Evolutionary conservation across 2,113 vertebrate species (phyloP).

Genomic region (Mustelus asterias): DNA sequence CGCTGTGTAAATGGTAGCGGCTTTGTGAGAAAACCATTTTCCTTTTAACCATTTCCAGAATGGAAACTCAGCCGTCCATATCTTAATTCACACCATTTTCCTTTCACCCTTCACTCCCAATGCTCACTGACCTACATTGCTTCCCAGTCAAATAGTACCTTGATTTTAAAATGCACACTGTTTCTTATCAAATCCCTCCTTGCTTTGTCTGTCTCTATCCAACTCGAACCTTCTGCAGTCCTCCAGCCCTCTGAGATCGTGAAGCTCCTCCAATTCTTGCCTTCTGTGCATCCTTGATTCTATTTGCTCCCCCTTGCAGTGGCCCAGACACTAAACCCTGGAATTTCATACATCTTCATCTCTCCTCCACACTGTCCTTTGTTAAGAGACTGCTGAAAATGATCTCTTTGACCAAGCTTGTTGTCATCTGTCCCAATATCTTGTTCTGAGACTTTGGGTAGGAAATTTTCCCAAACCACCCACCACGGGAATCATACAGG

Average conservation of each 20-base stretch:
- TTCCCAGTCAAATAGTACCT: background rate
- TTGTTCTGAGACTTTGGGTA: background rate
- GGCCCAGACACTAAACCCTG: background rate
- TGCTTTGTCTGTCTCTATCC: background rate
- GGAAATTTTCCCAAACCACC: too few relatives aligned
- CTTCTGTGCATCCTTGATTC: background rate
- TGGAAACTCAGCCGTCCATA: background rate
- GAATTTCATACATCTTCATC: background rate
- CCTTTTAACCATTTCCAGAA: background rate
- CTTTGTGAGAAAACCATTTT: background rate
- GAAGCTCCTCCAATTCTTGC: background rate
- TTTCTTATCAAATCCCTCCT: background rate
- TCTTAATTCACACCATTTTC: background rate
- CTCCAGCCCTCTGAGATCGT: background rate
- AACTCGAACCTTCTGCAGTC: background rate
- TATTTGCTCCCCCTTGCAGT: background rate
- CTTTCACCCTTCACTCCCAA: background rate
- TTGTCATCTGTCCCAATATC: background rate
- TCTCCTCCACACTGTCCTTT: background rate
- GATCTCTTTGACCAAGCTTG: background rate
- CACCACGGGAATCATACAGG: too few relatives aligned
- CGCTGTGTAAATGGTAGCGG: background rate
- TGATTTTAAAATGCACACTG: background rate
- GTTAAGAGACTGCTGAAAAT: background rate
- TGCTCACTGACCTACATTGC: background rate